A percentile compares a stretch with the other conserved stretches of the same genome.
Conservation (phyloP, 2,888 invertebrate genomes). For the Tipula confusa region DNA sequence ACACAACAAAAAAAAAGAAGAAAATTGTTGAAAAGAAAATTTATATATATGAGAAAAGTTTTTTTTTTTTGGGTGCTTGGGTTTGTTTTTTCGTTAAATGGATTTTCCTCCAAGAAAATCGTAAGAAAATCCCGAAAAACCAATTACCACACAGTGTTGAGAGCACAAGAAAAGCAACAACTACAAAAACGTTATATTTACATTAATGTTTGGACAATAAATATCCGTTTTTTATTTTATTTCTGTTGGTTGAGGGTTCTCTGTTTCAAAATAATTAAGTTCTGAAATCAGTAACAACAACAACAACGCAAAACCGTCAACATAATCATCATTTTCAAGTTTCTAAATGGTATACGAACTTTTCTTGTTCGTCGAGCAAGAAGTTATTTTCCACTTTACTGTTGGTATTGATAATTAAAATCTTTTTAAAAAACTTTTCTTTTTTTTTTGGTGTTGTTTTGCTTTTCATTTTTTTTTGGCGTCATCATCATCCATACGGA, state of each 20-base stretch:
- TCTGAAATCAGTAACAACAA: neutral
- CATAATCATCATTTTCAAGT: neutral
- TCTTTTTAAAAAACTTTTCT: neutral
- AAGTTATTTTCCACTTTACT: neutral
- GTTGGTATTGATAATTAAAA: neutral
- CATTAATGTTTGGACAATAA: slow-evolving; percentile 20
- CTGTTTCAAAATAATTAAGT: neutral
- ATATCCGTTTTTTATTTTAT: neutral
- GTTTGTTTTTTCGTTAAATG: neutral
- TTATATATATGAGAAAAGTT: neutral
- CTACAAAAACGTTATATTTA: slow-evolving; percentile 14
- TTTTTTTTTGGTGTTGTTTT: too few species aligned
- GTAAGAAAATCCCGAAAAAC: slow-evolving; percentile 12
- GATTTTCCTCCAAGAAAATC: slow-evolving; percentile 6
- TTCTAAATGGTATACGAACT: neutral
- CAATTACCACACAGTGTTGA: slow-evolving; percentile 20
- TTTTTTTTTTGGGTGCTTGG: neutral
- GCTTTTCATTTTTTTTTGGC: neutral
- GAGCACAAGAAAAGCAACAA: neutral
- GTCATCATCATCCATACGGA: neutral
- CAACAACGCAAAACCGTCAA: neutral
- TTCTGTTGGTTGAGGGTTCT: neutral
- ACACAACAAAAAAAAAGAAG: neutral
- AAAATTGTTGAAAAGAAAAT: neutral
- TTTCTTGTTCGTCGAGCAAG: neutral